Conservation (phyloP, 2,113 vertebrate genomes). For the Megaceryle torquata region DNA sequence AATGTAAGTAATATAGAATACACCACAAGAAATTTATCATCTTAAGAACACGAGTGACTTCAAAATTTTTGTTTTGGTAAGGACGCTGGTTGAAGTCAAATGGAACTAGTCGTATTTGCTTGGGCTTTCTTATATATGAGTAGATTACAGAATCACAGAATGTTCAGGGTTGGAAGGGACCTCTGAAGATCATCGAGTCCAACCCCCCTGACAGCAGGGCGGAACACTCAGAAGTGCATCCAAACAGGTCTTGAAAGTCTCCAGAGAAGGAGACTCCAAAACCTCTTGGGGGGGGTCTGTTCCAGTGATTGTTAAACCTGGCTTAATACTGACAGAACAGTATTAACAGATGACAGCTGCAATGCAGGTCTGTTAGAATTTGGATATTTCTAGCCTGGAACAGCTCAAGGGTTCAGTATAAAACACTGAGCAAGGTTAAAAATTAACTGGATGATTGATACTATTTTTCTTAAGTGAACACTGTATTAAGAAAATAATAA, state of each 20-base stretch:
- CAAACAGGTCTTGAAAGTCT: too few relatives aligned
- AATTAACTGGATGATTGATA: not conserved
- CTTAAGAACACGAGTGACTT: fast-evolving
- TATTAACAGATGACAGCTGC: not conserved
- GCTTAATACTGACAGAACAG: not conserved
- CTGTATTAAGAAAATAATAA: not conserved
- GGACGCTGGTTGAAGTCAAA: not conserved
- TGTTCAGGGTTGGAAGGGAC: too few relatives aligned
- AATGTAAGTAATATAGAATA: not conserved
- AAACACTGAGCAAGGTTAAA: not conserved
- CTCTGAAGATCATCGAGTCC: too few relatives aligned
- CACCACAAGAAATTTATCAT: not conserved
- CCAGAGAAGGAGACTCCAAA: too few relatives aligned
- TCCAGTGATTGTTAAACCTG: not conserved
- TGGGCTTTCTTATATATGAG: not conserved
- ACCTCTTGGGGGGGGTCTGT: too few relatives aligned
- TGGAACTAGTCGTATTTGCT: not conserved
- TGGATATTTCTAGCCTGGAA: not conserved
- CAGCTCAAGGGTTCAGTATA: not conserved
- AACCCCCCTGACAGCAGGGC: too few relatives aligned
- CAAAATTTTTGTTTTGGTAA: not conserved
- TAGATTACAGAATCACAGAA: not conserved
- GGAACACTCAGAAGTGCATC: too few relatives aligned
- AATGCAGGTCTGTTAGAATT: not conserved
- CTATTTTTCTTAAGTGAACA: not conserved